phyloP scores from a whole-genome alignment of 1,140 invertebrate genomes.

The Neomicropteryx cornuta region DNA sequence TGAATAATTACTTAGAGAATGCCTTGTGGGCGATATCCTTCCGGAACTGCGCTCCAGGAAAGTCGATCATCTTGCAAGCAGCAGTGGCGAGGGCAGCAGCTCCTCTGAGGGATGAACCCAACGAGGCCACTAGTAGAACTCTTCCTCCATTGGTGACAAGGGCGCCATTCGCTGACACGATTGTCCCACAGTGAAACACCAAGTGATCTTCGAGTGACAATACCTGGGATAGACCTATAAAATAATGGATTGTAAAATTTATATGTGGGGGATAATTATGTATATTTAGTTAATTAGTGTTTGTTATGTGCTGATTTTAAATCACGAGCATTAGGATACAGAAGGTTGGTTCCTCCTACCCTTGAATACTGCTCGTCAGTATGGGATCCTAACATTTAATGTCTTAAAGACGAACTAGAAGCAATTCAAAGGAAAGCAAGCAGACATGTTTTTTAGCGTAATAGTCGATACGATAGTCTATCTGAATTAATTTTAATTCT shows the following conservation, averaged over 20 bases:
- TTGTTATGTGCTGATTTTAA: too few species aligned
- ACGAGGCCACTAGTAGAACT: slow-evolving; percentile 71
- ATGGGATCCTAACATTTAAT: too few species aligned
- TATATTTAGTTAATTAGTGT: too few species aligned
- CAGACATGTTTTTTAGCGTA: too few species aligned
- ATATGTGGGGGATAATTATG: too few species aligned
- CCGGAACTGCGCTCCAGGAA: slow-evolving; percentile 76
- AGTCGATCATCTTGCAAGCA: slow-evolving; percentile 58
- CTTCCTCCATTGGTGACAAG: slow-evolving; percentile 86
- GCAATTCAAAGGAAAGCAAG: too few species aligned
- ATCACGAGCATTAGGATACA: too few species aligned
- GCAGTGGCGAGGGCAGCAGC: slow-evolving; percentile 63
- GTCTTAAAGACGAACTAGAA: too few species aligned
- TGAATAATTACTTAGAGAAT: slow-evolving; percentile 57
- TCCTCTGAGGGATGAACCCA: slow-evolving; percentile 51
- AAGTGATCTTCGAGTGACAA: slow-evolving; percentile 36
- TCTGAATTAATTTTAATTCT: too few species aligned
- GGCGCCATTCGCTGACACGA: slow-evolving; percentile 41
- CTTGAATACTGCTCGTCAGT: too few species aligned
- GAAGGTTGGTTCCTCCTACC: too few species aligned
- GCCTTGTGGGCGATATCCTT: slow-evolving; percentile 85
- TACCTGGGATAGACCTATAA: slow-evolving; percentile 41
- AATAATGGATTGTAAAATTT: slow-evolving; percentile 2
- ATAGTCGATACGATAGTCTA: too few species aligned
- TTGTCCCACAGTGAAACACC: slow-evolving; percentile 64